Evolutionary conservation across 1,140 invertebrate species (phyloP), one percentile per base, ranked within the genome.

Genomic region (Bombus confusus): DNA sequence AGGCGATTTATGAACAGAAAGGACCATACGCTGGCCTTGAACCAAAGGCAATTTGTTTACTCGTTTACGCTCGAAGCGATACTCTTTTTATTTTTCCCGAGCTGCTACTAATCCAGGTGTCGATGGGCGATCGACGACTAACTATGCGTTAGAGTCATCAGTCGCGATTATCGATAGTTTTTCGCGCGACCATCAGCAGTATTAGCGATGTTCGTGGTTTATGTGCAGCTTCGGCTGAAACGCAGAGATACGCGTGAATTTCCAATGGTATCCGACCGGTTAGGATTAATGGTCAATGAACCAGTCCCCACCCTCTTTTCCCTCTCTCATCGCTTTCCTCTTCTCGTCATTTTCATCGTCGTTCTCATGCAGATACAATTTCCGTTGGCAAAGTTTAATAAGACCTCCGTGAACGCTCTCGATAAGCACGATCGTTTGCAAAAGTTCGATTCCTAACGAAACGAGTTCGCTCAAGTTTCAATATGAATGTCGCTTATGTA

Each of bases 261-360:
- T 64, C 52, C 52, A 31, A 41, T 57, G 15, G 39, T 89, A 84
- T 81, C 68, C 73, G 66, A 87, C 74, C 39, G 68, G 64, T 28
- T 73, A 28, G 64, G 76, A 90, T 89, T 89, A 89, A 89, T 84
- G 73, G 83, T 73, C 74, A 79, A 41, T 22, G 80, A 64, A 81
- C 66, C 64, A 2, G 6, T 10, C 1, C 52, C 57, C 52, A 15
- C 28, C 3, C 43, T 13, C 28, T 18, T 64, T 43, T 6, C 47
- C 15, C 6, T 13, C 31, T 59, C 39, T 62, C 4, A 12, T 62
- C 28, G 3, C 28, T 28, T 59, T 59, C 18, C 57, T 59, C 28
- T 10, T 1, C 59, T n/a, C 59, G 10, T 62, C 59, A 62, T 15
- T 22, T 15, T 62, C 62, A 31, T 47, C 59, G 64, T 87, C 43